phyloP scores from a whole-genome alignment of 1,140 invertebrate genomes.

The Rhysida immarginata region DNA sequence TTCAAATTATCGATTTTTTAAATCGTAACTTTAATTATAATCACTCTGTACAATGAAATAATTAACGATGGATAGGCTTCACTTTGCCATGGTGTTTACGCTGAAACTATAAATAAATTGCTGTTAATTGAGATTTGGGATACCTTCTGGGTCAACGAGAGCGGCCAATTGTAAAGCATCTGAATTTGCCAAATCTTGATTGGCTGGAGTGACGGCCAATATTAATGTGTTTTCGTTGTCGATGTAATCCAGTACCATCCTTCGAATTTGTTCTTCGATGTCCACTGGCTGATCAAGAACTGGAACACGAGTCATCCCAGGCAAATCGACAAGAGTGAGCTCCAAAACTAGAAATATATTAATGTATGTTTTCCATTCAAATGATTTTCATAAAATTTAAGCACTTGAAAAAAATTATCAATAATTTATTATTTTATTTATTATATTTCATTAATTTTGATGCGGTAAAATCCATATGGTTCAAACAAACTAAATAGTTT shows the following conservation, averaged over 20 bases:
- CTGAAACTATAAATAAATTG: no score
- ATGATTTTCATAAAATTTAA: no score
- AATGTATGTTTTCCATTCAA: no score
- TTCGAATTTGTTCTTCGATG: slow-evolving; percentile 36
- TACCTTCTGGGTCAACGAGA: slow-evolving; percentile 38
- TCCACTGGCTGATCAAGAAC: slow-evolving; percentile 38
- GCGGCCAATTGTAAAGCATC: slow-evolving; percentile 38
- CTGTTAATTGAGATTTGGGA: no score
- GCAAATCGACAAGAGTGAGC: slow-evolving; percentile 24
- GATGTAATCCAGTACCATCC: slow-evolving; percentile 38
- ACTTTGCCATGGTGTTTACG: no score
- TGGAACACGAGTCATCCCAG: slow-evolving; percentile 25
- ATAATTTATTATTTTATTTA: slow-evolving; percentile 19
- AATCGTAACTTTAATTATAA: no score
- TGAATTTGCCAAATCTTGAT: slow-evolving; percentile 38
- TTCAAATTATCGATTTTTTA: no score
- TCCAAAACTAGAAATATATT: slow-evolving; percentile 19
- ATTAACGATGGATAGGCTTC: no score
- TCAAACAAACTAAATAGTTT: not conserved
- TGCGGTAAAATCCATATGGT: not conserved
- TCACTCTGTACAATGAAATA: no score
- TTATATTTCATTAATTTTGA: slow-evolving; percentile 16
- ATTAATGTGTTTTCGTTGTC: slow-evolving; percentile 35
- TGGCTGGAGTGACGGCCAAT: slow-evolving; percentile 37
- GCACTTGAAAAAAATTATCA: slow-evolving; percentile 32